phyloP scores from a whole-genome alignment of 2,113 vertebrate genomes.

The Procapra przewalskii region DNA sequence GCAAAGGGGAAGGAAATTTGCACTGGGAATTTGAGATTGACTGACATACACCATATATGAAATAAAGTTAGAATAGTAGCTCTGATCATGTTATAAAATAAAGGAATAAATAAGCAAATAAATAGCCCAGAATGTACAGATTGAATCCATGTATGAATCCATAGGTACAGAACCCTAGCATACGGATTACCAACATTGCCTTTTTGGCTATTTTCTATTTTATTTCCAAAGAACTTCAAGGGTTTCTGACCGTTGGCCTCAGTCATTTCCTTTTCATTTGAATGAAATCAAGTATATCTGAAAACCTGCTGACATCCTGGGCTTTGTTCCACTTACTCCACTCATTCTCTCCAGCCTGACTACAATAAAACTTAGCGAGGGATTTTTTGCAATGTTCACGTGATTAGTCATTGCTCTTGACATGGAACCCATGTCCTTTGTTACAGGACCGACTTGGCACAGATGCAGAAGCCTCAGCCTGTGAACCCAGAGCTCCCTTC shows the following conservation, averaged over 20 bases:
- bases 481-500: background rate
- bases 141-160: background rate
- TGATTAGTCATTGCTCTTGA: too few relatives aligned
- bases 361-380: background rate
- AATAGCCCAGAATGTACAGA: background rate
- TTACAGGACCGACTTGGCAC: too few relatives aligned
- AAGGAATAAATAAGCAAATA: background rate
- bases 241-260: background rate
- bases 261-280: background rate
- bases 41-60: background rate
- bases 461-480: background rate
- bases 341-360: background rate
- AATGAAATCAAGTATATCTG: background rate
- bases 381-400: background rate
- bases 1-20: background rate
- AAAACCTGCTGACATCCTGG: background rate
- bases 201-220: background rate
- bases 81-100: background rate
- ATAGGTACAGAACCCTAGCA: background rate
- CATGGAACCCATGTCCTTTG: too few relatives aligned
- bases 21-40: background rate
- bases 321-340: background rate
- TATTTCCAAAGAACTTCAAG: background rate
- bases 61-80: background rate
- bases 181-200: background rate